Evolutionary conservation across 2,888 invertebrate genomes (phyloP).

Genomic region (Ypsolopha scabrella): DNA sequence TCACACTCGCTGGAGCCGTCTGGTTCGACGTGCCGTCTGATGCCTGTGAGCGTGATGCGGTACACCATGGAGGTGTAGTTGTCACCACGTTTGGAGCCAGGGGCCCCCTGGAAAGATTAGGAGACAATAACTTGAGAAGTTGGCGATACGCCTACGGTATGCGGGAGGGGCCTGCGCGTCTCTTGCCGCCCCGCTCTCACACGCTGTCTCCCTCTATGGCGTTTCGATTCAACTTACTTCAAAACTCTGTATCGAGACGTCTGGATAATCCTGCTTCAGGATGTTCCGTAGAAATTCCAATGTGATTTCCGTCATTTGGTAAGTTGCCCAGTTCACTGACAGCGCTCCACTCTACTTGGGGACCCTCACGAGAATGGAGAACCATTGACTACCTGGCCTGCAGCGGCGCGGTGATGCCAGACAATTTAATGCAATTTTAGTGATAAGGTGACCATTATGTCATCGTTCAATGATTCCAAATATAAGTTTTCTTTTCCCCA

Average conservation of each 20-base stretch:
- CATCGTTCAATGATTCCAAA: neutral
- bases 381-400: neutral
- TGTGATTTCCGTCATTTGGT: constrained; percentile 50
- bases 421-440: neutral
- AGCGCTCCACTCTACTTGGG: neutral
- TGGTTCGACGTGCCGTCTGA: constrained; percentile 28
- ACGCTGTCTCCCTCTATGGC: no score
- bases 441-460: neutral
- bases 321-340: no score
- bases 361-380: neutral
- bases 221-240: constrained; percentile 42
- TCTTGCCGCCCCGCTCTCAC: no score
- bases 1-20: constrained; percentile 35
- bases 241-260: constrained; percentile 64
- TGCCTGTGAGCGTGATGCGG: constrained; percentile 72
- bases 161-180: no score
- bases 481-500: no score
- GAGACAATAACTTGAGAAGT: neutral
- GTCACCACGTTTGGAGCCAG: constrained; percentile 79
- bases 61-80: constrained; percentile 82
- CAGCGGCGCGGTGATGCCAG: neutral
- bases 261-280: constrained; percentile 65
- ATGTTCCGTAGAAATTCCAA: constrained; percentile 67
- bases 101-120: constrained; percentile 63
- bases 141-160: no score